Evolutionary conservation across 2,113 vertebrate genomes (phyloP).

Genomic region (Chloropsis hardwickii): DNA sequence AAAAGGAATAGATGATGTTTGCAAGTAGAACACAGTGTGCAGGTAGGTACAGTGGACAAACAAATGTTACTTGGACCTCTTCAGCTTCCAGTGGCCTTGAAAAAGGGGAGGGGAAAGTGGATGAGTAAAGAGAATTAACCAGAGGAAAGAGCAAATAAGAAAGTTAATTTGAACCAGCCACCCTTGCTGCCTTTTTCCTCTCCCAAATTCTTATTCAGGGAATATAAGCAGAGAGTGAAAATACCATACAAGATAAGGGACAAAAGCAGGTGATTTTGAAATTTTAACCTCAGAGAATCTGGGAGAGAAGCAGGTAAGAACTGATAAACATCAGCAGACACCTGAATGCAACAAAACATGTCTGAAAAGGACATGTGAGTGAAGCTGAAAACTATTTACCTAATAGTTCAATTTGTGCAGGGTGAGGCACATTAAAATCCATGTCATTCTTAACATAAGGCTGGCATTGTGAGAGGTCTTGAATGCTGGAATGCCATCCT

Average conservation of each 20-base stretch:
- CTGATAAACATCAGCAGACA: neutral
- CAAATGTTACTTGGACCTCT: neutral
- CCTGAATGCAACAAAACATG: neutral
- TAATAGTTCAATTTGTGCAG: neutral
- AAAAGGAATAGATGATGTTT: neutral
- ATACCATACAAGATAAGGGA: neutral
- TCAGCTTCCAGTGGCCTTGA: neutral
- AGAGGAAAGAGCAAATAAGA: neutral
- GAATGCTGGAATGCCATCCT: neutral
- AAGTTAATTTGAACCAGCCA: neutral
- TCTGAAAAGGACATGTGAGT: neutral
- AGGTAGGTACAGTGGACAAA: neutral
- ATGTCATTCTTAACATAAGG: neutral
- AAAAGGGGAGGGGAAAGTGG: neutral
- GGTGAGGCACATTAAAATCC: neutral
- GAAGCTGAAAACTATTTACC: neutral
- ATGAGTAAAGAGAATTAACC: neutral
- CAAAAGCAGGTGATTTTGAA: neutral
- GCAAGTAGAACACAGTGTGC: neutral
- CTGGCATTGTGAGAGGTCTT: neutral
- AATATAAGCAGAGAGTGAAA: neutral
- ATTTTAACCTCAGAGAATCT: neutral
- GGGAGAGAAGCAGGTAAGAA: neutral
- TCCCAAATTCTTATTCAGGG: neutral
- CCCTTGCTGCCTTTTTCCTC: neutral